Conservation (phyloP, 2,113 vertebrate genomes). For the Natator depressus region DNA sequence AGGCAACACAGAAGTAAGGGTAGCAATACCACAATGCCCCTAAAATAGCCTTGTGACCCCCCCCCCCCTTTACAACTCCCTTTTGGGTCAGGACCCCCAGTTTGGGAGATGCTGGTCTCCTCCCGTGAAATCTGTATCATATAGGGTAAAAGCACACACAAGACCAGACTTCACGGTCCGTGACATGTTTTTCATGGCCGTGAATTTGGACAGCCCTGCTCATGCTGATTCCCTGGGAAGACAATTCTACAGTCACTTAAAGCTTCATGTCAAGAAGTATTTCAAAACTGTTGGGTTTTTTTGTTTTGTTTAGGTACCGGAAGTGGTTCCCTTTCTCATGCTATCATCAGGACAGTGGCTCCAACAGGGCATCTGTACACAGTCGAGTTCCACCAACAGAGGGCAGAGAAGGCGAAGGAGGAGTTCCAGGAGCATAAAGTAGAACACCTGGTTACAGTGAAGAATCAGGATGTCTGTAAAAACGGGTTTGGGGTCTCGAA, state of each 20-base stretch:
- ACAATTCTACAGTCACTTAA: neutral
- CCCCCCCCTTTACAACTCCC: too few species aligned
- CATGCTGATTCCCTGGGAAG: neutral
- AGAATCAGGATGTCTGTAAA: conserved; percentile 94
- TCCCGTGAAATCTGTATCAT: too few species aligned
- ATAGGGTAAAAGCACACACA: too few species aligned
- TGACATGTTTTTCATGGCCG: too few species aligned
- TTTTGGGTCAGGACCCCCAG: too few species aligned
- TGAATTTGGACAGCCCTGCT: too few species aligned
- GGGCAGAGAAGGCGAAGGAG: conserved; percentile 88
- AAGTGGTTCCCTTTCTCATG: conserved; percentile 96
- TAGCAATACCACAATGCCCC: too few species aligned
- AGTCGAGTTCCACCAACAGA: conserved; percentile 95
- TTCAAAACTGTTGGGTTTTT: neutral
- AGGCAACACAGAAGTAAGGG: too few species aligned
- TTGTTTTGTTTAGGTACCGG: conserved; percentile 85
- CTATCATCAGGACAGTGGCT: conserved; percentile 92
- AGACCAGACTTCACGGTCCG: too few species aligned
- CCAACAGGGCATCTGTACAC: conserved; percentile 96
- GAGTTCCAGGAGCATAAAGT: conserved; percentile 93
- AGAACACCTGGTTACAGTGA: conserved; percentile 91
- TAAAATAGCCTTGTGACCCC: too few species aligned
- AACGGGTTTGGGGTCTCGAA: conserved; percentile 91
- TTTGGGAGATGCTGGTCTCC: too few species aligned
- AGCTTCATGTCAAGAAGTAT: neutral